phyloP scores from a whole-genome alignment of 1,140 invertebrate genomes.

The Drosophila erecta region DNA sequence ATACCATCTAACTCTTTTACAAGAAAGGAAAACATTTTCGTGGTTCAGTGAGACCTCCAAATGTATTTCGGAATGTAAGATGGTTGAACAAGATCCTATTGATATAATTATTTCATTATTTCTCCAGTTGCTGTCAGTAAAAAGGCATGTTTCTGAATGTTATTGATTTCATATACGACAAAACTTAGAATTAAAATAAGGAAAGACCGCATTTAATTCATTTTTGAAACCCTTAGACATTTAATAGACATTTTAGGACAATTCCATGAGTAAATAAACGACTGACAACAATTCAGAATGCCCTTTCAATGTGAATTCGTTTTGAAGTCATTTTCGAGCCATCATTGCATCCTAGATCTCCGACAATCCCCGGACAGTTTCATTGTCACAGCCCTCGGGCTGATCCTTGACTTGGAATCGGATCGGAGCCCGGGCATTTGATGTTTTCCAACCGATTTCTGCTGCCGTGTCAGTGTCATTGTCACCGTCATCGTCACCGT shows the following conservation, averaged over 20 bases:
- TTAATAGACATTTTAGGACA: not conserved
- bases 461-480: constrained; percentile 68
- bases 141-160: too few species aligned
- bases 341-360: not conserved
- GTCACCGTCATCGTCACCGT: constrained; percentile 64
- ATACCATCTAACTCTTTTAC: not conserved
- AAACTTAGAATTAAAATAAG: too few species aligned
- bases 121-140: too few species aligned
- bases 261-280: constrained; percentile 5
- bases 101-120: too few species aligned
- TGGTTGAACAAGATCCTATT: too few species aligned
- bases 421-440: constrained; percentile 3
- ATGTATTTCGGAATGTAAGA: too few species aligned
- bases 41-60: too few species aligned
- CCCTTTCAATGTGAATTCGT: constrained; percentile 11
- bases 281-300: not conserved
- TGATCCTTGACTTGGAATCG: constrained; percentile 27
- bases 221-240: too few species aligned
- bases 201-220: too few species aligned
- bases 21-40: not conserved
- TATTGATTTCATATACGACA: too few species aligned
- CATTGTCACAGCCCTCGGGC: constrained; percentile 41
- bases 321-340: constrained; percentile 4
- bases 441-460: constrained; percentile 26
- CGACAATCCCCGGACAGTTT: constrained; percentile 14